Evolutionary conservation across 1,140 invertebrate species (phyloP).

Genomic region (Ylistrum balloti): DNA sequence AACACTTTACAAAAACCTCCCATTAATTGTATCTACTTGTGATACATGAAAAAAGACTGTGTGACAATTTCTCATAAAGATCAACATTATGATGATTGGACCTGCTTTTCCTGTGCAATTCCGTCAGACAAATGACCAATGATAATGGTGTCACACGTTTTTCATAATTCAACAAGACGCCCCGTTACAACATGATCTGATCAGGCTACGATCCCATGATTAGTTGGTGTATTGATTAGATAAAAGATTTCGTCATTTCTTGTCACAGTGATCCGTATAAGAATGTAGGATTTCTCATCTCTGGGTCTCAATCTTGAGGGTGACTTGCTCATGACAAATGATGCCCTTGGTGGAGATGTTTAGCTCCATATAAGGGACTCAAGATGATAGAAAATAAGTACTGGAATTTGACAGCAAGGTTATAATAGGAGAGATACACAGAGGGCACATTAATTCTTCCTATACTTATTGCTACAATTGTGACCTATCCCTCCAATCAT

Average conservation of each 20-base stretch:
- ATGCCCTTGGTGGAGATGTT: background rate
- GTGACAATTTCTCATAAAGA: slow-evolving; percentile 17
- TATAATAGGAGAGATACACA: background rate
- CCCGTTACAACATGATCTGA: background rate
- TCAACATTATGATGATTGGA: slow-evolving; percentile 29
- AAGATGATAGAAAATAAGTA: slow-evolving; percentile 16
- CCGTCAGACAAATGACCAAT: slow-evolving; percentile 32
- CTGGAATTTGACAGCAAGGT: background rate
- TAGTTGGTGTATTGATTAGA: slow-evolving; percentile 1
- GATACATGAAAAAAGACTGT: background rate
- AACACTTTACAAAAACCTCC: background rate
- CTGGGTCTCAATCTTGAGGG: background rate
- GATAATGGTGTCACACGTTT: slow-evolving; percentile 26
- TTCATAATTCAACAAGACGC: slow-evolving; percentile 1
- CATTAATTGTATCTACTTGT: background rate
- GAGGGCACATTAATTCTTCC: background rate
- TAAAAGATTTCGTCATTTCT: slow-evolving; percentile 17
- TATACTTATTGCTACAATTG: background rate
- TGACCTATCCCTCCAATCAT: background rate
- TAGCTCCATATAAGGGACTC: background rate
- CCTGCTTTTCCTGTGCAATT: background rate
- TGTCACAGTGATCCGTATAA: slow-evolving; percentile 26
- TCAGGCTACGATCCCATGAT: background rate
- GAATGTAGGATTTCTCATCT: slow-evolving; percentile 34
- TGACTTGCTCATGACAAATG: background rate